Conservation (phyloP, 2,888 invertebrate species). For the Chydorus sphaericus region DNA sequence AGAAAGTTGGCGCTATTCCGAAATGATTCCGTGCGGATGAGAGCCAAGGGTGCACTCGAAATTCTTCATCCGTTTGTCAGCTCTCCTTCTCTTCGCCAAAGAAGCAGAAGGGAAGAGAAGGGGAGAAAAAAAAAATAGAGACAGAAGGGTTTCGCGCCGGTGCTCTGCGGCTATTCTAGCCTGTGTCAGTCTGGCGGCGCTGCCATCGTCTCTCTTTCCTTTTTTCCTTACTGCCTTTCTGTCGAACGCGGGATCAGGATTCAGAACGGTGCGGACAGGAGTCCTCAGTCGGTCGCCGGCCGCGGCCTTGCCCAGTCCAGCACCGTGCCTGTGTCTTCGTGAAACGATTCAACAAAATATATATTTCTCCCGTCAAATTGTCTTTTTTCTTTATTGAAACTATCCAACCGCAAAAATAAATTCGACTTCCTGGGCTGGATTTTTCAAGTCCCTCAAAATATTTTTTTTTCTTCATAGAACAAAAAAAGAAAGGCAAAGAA, state of each 20-base stretch:
- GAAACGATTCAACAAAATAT: neutral
- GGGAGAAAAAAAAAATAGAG: no score
- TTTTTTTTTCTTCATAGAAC: neutral
- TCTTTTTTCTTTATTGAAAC: neutral
- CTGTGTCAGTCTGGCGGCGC: neutral
- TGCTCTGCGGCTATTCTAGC: no score
- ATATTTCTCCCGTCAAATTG: neutral
- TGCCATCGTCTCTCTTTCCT: neutral
- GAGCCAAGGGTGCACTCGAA: no score
- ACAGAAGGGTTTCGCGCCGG: no score
- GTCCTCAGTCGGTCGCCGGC: constrained; percentile 4
- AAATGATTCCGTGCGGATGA: no score
- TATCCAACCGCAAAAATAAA: neutral
- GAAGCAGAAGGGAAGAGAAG: no score
- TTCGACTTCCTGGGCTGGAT: no score
- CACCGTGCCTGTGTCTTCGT: neutral
- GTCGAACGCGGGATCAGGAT: neutral
- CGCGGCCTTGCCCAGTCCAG: constrained; percentile 1
- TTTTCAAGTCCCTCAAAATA: neutral
- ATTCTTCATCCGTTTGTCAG: no score
- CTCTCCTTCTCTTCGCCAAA: no score
- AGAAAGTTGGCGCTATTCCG: no score
- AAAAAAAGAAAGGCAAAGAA: neutral
- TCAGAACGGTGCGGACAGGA: neutral
- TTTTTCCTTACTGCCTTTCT: neutral